phyloP scores from a whole-genome alignment of 1,140 invertebrate genomes.

The Idris sp. region DNA sequence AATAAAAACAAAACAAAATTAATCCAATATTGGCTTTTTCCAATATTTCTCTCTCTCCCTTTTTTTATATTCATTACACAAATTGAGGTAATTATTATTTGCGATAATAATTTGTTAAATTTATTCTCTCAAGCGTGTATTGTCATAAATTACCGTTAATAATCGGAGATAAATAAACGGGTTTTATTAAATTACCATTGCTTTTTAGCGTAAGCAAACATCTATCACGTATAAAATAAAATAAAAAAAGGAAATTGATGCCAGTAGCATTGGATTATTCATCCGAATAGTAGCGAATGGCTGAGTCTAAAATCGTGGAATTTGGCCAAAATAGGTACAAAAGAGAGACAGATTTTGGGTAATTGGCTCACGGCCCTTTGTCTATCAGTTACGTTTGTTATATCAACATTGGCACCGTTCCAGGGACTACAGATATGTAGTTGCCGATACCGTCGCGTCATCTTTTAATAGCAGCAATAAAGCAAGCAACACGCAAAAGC shows the following conservation, averaged over 20 bases:
- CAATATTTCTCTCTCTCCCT: too few relatives aligned
- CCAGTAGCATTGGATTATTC: conserved; percentile 43
- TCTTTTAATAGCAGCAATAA: conserved; percentile 59
- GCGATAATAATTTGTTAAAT: not conserved
- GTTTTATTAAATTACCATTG: conserved; percentile 27
- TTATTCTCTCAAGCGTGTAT: not conserved
- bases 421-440: conserved; percentile 50
- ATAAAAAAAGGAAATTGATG: conserved; percentile 41
- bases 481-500: conserved; percentile 41
- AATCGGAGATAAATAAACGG: conserved; percentile 22
- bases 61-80: too few relatives aligned
- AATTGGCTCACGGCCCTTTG: conserved; percentile 59
- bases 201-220: conserved; percentile 39
- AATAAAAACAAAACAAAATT: too few relatives aligned
- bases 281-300: conserved; percentile 43
- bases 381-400: conserved; percentile 58
- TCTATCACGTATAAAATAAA: conserved; percentile 39
- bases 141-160: conserved; percentile 33
- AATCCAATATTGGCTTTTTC: too few relatives aligned
- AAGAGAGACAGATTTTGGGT: conserved; percentile 57
- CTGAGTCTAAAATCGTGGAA: conserved; percentile 44
- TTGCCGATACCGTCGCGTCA: conserved; percentile 55
- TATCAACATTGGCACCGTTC: conserved; percentile 57
- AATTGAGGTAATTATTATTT: too few relatives aligned
- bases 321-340: conserved; percentile 59